A percentile compares a stretch with the other conserved stretches of the same genome.
These are phyloP conservation scores for Onychorhynchus coronatus DNA, from an alignment of 2,113 vertebrate species.

Conservation along the genomic window DNA sequence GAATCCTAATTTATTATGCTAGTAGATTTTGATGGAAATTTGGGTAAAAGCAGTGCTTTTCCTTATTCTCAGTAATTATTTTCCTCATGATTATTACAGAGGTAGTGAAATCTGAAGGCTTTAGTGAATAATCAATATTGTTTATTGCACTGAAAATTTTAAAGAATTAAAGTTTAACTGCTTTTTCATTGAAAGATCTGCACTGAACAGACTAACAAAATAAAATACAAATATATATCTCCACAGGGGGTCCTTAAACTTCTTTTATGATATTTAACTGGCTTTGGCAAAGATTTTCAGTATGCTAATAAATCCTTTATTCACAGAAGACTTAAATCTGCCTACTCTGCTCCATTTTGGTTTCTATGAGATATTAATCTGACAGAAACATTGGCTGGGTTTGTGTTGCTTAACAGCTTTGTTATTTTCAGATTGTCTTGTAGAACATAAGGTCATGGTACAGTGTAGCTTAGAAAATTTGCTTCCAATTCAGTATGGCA, in stretches of 20 bases:
- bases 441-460: slow-evolving; percentile 50
- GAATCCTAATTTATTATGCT: slow-evolving; percentile 18
- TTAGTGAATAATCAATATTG: slow-evolving; percentile 66
- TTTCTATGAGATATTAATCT: slow-evolving; percentile 60
- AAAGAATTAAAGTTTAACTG: slow-evolving; percentile 66
- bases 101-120: slow-evolving; percentile 59
- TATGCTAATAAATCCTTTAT: slow-evolving; percentile 69
- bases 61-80: slow-evolving; percentile 42
- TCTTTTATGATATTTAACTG: slow-evolving; percentile 64
- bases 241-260: slow-evolving; percentile 47
- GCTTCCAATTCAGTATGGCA: slow-evolving; percentile 36
- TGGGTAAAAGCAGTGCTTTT: slow-evolving; percentile 16
- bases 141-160: slow-evolving; percentile 65
- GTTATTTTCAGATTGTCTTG: slow-evolving; percentile 61
- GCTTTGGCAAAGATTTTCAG: slow-evolving; percentile 59
- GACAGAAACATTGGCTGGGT: slow-evolving; percentile 51
- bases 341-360: slow-evolving; percentile 62
- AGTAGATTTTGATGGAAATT: slow-evolving; percentile 25
- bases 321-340: slow-evolving; percentile 65
- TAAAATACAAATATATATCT: slow-evolving; percentile 63
- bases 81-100: slow-evolving; percentile 43
- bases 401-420: slow-evolving; percentile 55
- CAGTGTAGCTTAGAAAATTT: slow-evolving; percentile 17
- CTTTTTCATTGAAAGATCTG: slow-evolving; percentile 49
- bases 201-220: slow-evolving; percentile 55